phyloP scores from a whole-genome alignment of 2,797 vertebrate species.

The Ispidina lecontei region DNA sequence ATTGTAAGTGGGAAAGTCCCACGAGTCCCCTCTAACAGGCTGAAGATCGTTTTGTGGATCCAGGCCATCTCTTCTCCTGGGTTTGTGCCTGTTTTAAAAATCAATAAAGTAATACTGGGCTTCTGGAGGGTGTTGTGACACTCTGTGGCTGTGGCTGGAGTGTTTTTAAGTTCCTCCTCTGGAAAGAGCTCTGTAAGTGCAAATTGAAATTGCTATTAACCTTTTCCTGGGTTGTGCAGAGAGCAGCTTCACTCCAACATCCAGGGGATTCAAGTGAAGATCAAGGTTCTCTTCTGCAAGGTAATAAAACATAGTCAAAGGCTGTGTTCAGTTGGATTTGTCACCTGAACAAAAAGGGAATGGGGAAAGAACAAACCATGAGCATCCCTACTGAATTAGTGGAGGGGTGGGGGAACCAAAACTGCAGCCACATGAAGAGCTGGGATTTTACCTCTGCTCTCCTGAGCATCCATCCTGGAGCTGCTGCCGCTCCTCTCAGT shows the following conservation, averaged over 20 bases:
- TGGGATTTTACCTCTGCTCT: not conserved
- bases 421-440: not conserved
- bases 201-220: not conserved
- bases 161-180: not conserved
- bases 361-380: accelerated
- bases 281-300: not conserved
- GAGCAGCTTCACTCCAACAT: not conserved
- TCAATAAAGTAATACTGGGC: not conserved
- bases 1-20: not conserved
- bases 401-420: not conserved
- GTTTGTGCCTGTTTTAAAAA: not conserved
- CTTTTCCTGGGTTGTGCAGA: not conserved
- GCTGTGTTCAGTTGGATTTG: not conserved
- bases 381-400: accelerated
- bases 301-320: not conserved
- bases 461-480: not conserved
- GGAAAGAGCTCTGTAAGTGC: not conserved
- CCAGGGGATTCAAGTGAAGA: not conserved
- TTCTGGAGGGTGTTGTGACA: not conserved
- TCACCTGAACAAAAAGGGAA: not conserved
- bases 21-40: not conserved
- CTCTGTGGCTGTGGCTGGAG: not conserved
- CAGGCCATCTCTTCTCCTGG: not conserved
- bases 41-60: not conserved
- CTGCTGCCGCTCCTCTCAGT: not conserved